These are phyloP conservation scores for Cryptoblepharus egeriae DNA, from an alignment of 2,797 vertebrate genomes.

Conservation along the genomic window DNA sequence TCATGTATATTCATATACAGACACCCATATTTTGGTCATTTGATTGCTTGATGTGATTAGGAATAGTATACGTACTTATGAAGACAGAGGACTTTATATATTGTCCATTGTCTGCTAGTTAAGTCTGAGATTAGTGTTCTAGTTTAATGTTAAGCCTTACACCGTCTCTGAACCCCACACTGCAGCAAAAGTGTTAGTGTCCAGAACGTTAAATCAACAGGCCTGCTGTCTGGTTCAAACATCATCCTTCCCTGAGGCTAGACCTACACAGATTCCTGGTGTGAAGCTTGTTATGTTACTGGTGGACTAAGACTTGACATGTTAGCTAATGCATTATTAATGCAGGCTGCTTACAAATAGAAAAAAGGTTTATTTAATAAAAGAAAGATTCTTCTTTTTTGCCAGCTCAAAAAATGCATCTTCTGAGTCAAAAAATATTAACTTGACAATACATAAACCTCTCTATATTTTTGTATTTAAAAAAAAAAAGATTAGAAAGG, in stretches of 20 bases:
- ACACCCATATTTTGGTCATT: not conserved
- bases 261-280: slow-evolving; percentile 18
- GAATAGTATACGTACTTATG: not conserved
- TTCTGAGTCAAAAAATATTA: slow-evolving; percentile 33
- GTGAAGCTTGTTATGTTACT: slow-evolving; percentile 49
- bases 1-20: not conserved
- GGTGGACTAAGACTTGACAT: slow-evolving; percentile 48
- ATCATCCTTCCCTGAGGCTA: slow-evolving; percentile 54
- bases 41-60: slow-evolving; percentile 12
- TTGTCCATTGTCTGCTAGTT: slow-evolving; percentile 38
- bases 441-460: not conserved
- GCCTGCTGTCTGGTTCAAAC: slow-evolving; percentile 49
- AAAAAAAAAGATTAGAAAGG: slow-evolving; percentile 22
- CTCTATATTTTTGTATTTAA: not conserved
- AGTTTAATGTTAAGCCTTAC: slow-evolving; percentile 51
- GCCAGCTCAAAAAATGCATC: slow-evolving; percentile 4
- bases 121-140: slow-evolving; percentile 51
- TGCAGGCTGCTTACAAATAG: slow-evolving; percentile 8
- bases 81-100: not conserved
- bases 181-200: slow-evolving; percentile 25
- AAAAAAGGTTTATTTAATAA: slow-evolving; percentile 40
- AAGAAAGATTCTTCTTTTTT: slow-evolving; percentile 37
- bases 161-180: slow-evolving; percentile 26
- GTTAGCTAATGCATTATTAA: slow-evolving; percentile 51
- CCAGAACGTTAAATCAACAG: slow-evolving; percentile 55